These are phyloP conservation scores for Typhlichthys subterraneus DNA, from an alignment of 2,797 vertebrate genomes.

Conservation along the genomic window DNA sequence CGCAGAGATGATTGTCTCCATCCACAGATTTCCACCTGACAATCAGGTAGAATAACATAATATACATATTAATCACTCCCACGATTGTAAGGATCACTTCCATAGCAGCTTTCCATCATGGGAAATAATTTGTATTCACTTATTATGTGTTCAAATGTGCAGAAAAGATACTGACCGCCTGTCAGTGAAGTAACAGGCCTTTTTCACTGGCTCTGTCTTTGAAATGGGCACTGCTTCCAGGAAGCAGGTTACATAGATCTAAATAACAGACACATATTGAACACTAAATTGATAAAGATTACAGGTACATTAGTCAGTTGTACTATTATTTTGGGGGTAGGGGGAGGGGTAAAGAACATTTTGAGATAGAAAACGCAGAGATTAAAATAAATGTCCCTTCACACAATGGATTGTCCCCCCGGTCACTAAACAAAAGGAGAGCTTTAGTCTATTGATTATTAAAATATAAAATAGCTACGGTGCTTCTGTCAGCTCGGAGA, in stretches of 20 bases:
- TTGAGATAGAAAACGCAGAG: no score
- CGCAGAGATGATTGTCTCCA: constrained; percentile 33
- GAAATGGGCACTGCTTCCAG: constrained; percentile 39
- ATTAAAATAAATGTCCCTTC: no score
- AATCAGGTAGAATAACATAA: neutral
- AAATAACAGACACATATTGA: constrained; percentile 10
- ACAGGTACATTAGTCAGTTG: no score
- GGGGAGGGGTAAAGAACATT: no score
- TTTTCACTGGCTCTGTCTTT: constrained; percentile 20
- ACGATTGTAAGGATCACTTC: neutral
- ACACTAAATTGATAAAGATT: no score
- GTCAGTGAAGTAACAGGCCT: constrained; percentile 29
- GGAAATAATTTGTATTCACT: no score
- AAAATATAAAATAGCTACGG: constrained; percentile 14
- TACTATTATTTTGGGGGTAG: no score
- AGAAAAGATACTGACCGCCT: constrained; percentile 23
- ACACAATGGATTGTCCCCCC: neutral
- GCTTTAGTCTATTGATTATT: neutral
- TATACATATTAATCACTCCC: constrained; percentile 8
- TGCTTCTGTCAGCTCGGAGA: constrained; percentile 35
- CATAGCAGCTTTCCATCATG: no score
- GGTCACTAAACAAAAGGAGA: neutral
- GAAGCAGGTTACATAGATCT: constrained; percentile 49
- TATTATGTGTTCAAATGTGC: neutral
- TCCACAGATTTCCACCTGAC: constrained; percentile 54